Evolutionary conservation across 1,140 invertebrate species (phyloP).

Genomic region (Drosophila parvula): DNA sequence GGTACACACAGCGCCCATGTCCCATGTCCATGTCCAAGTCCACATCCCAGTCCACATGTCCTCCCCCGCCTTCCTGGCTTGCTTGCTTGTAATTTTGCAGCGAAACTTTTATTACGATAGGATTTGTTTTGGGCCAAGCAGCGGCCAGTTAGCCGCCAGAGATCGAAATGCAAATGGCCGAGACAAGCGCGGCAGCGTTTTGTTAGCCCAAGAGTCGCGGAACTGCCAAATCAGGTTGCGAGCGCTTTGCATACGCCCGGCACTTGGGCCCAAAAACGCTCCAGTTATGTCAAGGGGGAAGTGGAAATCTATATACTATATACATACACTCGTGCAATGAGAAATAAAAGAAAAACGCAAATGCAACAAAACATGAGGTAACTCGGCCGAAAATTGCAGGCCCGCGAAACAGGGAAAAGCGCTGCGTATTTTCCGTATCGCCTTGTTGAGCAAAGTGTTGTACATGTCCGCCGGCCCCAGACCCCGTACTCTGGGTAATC

Average conservation of each 20-base stretch:
- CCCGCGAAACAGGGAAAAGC: conserved; percentile 40
- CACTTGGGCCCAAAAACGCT: conserved; percentile 47
- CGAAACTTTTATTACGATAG: conserved; percentile 78
- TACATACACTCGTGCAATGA: background rate
- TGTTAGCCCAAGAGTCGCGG: conserved; percentile 59
- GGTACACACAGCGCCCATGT: conserved; percentile 32
- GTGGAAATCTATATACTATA: too few relatives aligned
- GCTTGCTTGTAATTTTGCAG: conserved; percentile 68
- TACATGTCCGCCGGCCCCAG: conserved; percentile 45
- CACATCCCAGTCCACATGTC: conserved; percentile 38
- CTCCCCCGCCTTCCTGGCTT: conserved; percentile 44
- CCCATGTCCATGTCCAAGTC: conserved; percentile 31
- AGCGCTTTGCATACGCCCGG: conserved; percentile 49
- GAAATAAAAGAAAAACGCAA: conserved; percentile 15
- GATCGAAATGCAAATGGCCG: conserved; percentile 79
- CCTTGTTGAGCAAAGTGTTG: conserved; percentile 76
- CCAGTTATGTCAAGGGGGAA: conserved; percentile 75
- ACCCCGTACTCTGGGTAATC: conserved; percentile 46
- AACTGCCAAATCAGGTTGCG: conserved; percentile 75
- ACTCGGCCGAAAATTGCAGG: conserved; percentile 54
- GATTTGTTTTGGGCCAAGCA: conserved; percentile 53
- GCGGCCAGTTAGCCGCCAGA: conserved; percentile 70
- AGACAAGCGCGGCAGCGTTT: conserved; percentile 75
- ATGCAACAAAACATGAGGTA: conserved; percentile 69
- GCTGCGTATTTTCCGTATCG: conserved; percentile 54